Conservation (phyloP, 2,888 invertebrate species). For the Yponomeuta evonymella region DNA sequence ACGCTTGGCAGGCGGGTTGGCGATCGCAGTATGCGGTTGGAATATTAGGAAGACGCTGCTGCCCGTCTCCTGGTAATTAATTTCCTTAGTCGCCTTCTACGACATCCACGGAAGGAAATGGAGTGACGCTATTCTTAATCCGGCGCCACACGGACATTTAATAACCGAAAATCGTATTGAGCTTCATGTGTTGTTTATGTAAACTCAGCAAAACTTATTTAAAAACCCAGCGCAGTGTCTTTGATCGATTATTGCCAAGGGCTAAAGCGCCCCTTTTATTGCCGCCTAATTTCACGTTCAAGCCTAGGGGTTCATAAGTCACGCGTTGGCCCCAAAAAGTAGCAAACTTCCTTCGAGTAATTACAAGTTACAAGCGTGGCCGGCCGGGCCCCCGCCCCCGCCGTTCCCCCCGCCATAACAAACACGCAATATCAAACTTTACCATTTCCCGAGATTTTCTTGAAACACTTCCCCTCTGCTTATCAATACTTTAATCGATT, state of each 20-base stretch:
- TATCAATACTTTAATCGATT: not conserved
- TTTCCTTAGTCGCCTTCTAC: no score
- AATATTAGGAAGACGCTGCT: no score
- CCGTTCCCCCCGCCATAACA: conserved; percentile 32
- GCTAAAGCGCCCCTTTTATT: conserved; percentile 54
- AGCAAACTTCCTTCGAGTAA: conserved; percentile 60
- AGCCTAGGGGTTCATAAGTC: conserved; percentile 50
- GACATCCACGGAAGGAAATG: no score
- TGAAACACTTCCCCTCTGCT: not conserved
- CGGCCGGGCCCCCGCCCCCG: not conserved
- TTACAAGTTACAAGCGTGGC: conserved; percentile 67
- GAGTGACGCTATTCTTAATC: no score
- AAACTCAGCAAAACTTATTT: not conserved
- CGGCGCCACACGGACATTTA: no score
- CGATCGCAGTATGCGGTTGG: no score
- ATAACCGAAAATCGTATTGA: no score
- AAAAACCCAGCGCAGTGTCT: conserved; percentile 21
- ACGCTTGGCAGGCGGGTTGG: no score
- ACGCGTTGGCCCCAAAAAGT: conserved; percentile 57
- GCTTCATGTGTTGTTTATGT: no score
- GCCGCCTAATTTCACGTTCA: conserved; percentile 45
- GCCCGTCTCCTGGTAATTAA: no score
- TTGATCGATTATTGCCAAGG: conserved; percentile 33
- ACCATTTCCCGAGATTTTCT: conserved; percentile 23
- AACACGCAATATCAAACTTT: conserved; percentile 58